A percentile compares a stretch with the other conserved stretches of the same genome.
Conservation (phyloP, 2,113 vertebrate species). For the Nyctereutes procyonoides region DNA sequence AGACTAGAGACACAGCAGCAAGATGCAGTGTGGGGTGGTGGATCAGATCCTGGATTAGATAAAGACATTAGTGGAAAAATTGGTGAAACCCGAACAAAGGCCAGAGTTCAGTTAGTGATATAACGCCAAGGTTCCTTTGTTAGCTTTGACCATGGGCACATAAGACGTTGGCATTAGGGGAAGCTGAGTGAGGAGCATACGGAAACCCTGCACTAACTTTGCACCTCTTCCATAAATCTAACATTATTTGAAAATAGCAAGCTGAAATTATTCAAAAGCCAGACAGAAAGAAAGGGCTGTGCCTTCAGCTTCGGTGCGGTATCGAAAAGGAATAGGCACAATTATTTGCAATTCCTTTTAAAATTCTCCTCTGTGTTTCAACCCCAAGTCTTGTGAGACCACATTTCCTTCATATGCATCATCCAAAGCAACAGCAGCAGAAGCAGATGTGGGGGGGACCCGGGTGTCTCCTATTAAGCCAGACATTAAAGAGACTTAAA, state of each 20-base stretch:
- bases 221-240: not conserved
- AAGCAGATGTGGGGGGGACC: not conserved
- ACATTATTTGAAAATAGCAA: constrained; percentile 4
- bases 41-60: not conserved
- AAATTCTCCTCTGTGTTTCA: not conserved
- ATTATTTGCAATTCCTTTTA: not conserved
- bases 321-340: not conserved
- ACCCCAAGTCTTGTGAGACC: not conserved
- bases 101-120: not conserved
- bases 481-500: not conserved
- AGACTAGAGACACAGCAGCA: not conserved
- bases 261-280: not conserved
- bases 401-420: not conserved
- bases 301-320: not conserved
- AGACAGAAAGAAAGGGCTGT: not conserved
- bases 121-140: not conserved
- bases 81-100: not conserved
- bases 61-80: not conserved
- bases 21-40: not conserved
- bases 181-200: not conserved
- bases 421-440: not conserved
- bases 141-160: not conserved
- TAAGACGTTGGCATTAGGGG: not conserved
- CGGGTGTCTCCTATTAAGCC: not conserved
- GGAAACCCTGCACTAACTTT: not conserved